Percentiles rank a stretch among this genome's conserved stretches.
Evolutionary conservation across 2,113 vertebrate genomes (phyloP).

Genomic region (Cebidichthys violaceus): DNA sequence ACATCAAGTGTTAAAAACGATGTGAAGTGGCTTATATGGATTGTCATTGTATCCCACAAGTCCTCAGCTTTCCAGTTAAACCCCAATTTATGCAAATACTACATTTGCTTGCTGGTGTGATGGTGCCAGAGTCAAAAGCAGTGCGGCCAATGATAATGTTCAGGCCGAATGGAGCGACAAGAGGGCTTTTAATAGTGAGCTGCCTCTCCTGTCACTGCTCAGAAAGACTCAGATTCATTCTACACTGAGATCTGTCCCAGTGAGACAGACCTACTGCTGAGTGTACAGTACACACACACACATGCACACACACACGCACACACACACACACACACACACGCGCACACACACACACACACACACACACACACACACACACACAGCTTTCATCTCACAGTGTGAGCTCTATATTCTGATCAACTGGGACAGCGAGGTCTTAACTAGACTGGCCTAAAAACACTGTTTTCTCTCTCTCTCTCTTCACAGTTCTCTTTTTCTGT

Average conservation of each 20-base stretch:
- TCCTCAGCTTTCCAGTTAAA: not conserved
- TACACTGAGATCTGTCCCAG: slow-evolving; percentile 54
- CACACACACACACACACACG: slow-evolving; percentile 19
- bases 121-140: not conserved
- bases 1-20: too few species aligned
- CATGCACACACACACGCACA: slow-evolving; percentile 13
- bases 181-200: not conserved
- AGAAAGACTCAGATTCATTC: not conserved
- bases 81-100: not conserved
- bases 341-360: slow-evolving; percentile 13
- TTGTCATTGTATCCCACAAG: too few species aligned
- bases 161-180: not conserved
- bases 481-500: slow-evolving; percentile 2
- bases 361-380: slow-evolving; percentile 33
- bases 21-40: too few species aligned
- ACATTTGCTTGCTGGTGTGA: not conserved
- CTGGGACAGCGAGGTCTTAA: slow-evolving; percentile 60
- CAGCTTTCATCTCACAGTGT: slow-evolving; percentile 20
- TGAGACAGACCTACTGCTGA: slow-evolving; percentile 53
- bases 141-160: not conserved
- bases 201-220: not conserved
- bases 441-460: slow-evolving; percentile 64
- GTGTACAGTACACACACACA: not conserved
- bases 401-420: slow-evolving; percentile 56
- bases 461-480: slow-evolving; percentile 3